These are phyloP conservation scores for Labeo rohita DNA, from an alignment of 2,113 vertebrate species.

Conservation along the genomic window DNA sequence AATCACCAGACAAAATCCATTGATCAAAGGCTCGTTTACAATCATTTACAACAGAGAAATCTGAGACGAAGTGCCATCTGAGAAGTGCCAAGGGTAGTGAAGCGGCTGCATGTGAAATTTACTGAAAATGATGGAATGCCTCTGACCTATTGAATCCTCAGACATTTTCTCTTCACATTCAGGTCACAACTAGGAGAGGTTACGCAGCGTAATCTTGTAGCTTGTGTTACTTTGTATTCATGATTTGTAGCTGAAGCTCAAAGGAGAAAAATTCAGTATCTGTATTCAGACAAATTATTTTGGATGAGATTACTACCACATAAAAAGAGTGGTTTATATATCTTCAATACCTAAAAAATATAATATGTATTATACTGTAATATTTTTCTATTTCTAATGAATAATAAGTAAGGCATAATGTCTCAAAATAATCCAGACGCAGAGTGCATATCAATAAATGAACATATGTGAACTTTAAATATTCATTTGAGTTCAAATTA, in stretches of 20 bases:
- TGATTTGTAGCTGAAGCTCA: background rate
- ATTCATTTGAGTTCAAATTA: no score
- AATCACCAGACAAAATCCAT: constrained; percentile 26
- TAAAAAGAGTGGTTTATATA: background rate
- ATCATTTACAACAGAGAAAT: constrained; percentile 14
- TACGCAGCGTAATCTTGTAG: background rate
- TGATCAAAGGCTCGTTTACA: constrained; percentile 34
- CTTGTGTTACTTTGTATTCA: constrained; percentile 7
- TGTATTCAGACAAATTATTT: background rate
- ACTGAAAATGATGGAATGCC: constrained; percentile 19
- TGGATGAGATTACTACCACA: background rate
- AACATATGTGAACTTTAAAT: no score
- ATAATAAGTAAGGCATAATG: no score
- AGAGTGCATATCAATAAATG: no score
- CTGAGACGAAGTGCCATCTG: constrained; percentile 32
- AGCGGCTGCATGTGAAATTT: constrained; percentile 32
- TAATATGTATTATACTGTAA: background rate
- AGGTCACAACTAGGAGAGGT: background rate
- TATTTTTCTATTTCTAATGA: background rate
- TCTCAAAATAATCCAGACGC: no score
- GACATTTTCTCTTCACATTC: background rate
- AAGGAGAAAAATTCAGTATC: background rate
- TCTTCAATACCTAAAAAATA: background rate
- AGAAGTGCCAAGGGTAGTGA: constrained; percentile 38
- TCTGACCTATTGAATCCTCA: constrained; percentile 30